Percentiles rank a stretch among this genome's conserved stretches.
phyloP scores from a whole-genome alignment of 2,797 vertebrate genomes.

The Mareca strepera region DNA sequence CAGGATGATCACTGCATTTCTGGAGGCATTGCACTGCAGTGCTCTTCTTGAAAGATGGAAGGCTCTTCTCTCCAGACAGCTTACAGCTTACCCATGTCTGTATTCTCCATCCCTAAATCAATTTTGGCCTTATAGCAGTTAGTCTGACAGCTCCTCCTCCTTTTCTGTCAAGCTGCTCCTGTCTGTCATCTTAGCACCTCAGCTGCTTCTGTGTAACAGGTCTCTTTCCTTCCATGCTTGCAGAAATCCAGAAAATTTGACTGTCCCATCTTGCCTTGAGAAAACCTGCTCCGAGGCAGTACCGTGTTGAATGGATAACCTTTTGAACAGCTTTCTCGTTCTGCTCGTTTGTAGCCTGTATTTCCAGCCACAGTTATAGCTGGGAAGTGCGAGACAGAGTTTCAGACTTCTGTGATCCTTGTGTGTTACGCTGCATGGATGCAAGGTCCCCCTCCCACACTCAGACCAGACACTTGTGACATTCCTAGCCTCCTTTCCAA shows the following conservation, averaged over 20 bases:
- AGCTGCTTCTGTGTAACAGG: conserved; percentile 64
- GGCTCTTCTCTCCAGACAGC: not conserved
- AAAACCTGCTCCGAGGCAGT: conserved; percentile 25
- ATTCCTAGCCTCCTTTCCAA: not conserved
- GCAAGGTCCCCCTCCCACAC: not conserved
- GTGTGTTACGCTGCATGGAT: not conserved
- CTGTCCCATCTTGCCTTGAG: conserved; percentile 17
- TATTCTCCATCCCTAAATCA: conserved; percentile 14
- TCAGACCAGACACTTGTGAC: not conserved
- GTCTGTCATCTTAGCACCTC: conserved; percentile 57
- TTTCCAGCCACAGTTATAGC: conserved; percentile 25
- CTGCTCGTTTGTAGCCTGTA: not conserved
- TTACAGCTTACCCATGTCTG: not conserved
- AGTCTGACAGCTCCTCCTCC: conserved; percentile 56
- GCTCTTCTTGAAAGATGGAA: not conserved
- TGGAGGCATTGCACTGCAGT: not conserved
- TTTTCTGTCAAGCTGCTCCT: conserved; percentile 47
- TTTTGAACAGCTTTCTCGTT: conserved; percentile 34
- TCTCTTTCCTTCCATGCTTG: conserved; percentile 30
- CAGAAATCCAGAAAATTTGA: conserved; percentile 28
- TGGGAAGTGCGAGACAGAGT: not conserved
- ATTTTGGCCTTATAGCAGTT: conserved; percentile 28
- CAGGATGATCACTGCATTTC: not conserved
- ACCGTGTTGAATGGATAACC: not conserved
- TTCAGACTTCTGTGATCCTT: not conserved